These are phyloP conservation scores for Tetanocera ferruginea DNA, from an alignment of 2,888 invertebrate species.

Conservation along the genomic window DNA sequence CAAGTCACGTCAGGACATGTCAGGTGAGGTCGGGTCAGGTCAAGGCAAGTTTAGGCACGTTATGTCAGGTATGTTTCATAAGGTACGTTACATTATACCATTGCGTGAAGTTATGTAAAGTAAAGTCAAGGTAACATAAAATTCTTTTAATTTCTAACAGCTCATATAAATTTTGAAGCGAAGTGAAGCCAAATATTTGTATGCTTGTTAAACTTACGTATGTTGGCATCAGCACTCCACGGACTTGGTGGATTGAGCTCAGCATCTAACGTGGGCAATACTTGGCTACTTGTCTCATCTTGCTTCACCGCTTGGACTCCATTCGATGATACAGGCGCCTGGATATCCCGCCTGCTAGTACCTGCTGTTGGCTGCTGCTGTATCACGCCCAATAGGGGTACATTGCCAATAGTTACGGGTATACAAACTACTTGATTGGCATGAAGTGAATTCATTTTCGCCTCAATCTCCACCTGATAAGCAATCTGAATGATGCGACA, in stretches of 20 bases:
- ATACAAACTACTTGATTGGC: conserved; percentile 43
- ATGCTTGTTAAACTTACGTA: conserved; percentile 48
- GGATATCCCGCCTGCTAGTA: background rate
- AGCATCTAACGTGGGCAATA: background rate
- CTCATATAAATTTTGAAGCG: background rate
- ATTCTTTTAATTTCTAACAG: no score
- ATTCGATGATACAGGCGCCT: background rate
- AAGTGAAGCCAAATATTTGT: background rate
- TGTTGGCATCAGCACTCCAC: conserved; percentile 52
- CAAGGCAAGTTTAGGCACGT: no score
- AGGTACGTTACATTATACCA: no score
- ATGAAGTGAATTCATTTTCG: conserved; percentile 42
- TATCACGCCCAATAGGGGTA: conserved; percentile 48
- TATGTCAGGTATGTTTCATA: no score
- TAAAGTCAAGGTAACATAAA: no score
- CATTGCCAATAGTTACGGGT: conserved; percentile 56
- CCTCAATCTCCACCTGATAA: conserved; percentile 49
- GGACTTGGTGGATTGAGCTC: conserved; percentile 46
- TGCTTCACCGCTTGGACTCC: background rate
- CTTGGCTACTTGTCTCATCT: background rate
- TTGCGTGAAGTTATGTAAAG: no score
- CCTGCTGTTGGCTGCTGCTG: conserved; percentile 36
- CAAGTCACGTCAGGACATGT: no score
- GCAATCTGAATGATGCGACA: conserved; percentile 48
- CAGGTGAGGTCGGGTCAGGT: no score